Conservation (phyloP, 2,797 vertebrate species). For the Onychomys leucogaster region DNA sequence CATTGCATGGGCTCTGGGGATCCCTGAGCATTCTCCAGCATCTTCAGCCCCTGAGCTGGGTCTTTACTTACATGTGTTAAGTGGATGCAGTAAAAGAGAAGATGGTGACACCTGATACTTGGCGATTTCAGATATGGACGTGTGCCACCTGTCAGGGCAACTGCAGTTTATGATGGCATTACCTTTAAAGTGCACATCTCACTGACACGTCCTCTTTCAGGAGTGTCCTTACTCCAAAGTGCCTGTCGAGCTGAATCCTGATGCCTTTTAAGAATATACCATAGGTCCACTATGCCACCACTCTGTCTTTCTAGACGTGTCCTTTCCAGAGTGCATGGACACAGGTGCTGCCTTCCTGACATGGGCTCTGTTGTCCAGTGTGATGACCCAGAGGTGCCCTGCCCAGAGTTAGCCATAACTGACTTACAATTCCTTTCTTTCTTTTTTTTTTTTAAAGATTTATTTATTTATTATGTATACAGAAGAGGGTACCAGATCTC, state of each 20-base stretch:
- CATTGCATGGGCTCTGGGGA: background rate
- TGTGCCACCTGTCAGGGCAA: no score
- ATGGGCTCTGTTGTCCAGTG: background rate
- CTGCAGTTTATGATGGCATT: accelerated
- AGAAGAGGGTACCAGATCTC: no score
- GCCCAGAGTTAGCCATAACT: background rate
- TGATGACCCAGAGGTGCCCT: background rate
- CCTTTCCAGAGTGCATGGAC: background rate
- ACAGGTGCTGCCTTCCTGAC: background rate
- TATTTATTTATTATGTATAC: background rate
- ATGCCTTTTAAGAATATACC: background rate
- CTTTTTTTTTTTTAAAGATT: no score
- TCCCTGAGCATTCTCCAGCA: background rate
- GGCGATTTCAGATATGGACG: background rate
- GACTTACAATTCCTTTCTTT: background rate
- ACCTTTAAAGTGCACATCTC: background rate
- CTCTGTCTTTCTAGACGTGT: background rate
- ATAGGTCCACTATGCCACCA: background rate
- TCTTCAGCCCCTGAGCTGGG: background rate
- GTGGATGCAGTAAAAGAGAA: background rate
- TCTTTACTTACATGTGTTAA: no score
- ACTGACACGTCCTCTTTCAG: accelerated
- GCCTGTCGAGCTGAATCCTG: background rate
- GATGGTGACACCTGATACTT: no score
- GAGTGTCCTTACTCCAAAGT: background rate